Base-by-base conservation (phyloP, 2,113 vertebrate genomes). In the Ardeotis arabs region DNA sequence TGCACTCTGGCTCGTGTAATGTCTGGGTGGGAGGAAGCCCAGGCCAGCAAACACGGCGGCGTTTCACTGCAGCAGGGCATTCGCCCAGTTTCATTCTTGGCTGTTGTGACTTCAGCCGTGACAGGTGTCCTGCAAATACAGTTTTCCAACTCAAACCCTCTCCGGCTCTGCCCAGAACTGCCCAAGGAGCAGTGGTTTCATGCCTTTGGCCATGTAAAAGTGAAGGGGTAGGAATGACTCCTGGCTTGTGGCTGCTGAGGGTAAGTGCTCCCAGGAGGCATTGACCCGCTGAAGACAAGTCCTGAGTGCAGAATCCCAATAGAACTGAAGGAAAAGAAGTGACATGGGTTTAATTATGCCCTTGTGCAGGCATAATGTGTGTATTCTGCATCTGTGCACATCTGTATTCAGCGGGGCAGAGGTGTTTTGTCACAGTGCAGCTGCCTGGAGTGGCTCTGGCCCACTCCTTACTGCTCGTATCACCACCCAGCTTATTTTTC, bases 301-400 rank as follows among this genome's bases (percentile, higher is more conserved):
- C 31, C 72, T 21, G 29, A 31, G 39, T 4, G 22, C 31, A 14
- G 60, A 20, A 24, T 39, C 44, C 68, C 55, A 49, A 1, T 2
- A 6, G 20, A 14, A 8, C 12, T 29, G 58, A 8, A 56, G 35
- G 23, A 16, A 24, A n/a, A 72, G 23, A 53, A 11, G 8, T 45
- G 31, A 31, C 2, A 3, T 5, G 35, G 63, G 5, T 69, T 69
- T 35, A 18, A 33, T 53, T 16, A 21, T 10, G 44, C 44, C 67
- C 49, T 41, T 16, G 25, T 24, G 18, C 24, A 24, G 49, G 35
- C n/a, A 9, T 18, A 22, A 25, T 9, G 13, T 19, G 64, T 12
- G 53, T n/a, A 4, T 37, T 39, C 66, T 67, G 37, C n/a, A 12
- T 41, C 74, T 33, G 12, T 29, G 21, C 72, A 5, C 0, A 0